Evolutionary conservation across 2,888 invertebrate species (phyloP), one percentile per base, ranked within the genome.

Genomic region (Malthinus flaveolus): DNA sequence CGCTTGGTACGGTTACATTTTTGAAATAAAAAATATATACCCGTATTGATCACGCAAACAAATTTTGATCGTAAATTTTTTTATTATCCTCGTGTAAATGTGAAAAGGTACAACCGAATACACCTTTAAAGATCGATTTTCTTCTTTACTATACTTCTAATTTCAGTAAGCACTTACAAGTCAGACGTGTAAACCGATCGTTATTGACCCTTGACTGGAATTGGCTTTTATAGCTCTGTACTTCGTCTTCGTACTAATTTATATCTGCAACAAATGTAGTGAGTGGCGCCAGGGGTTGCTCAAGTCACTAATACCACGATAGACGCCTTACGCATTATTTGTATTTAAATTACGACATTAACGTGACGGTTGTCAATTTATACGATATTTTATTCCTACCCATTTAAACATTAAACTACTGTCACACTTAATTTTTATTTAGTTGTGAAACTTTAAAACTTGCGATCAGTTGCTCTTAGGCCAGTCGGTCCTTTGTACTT

Each of bases 171-270:
- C 61, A 67, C 71, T 73, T 73, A 70, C 70, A 11, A 72, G 68
- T 70, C 71, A 72, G 71, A 73, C 74, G 73, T 73, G 74, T 73
- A 73, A 74, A 74, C 72, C 73, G 73, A 72, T 73, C 74, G 72
- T 74, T 74, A 73, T 74, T 73, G 73, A 74, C 73, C 73, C 71
- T 73, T 67, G 69, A 66, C 71, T 68, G 66, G 65, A 71, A 73
- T 72, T 70, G 73, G 67, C 73, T 71, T 71, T 73, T 73, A 72
- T 73, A 72, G 49, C 32, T 69, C 70, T 61, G 63, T 68, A 67
- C 67, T 71, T 68, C 66, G 67, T 63, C 67, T 71, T 68, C 66
- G 67, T 63, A 65, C 65, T 66, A 67, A 62, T 62, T 68, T 70
- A 68, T 68, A 64, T 47, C 54, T 50, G 64, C 63, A 42, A 64